A percentile compares a stretch with the other conserved stretches of the same genome.
These are phyloP conservation scores for Notarius quadriscutis DNA, from an alignment of 2,113 vertebrate species.

Conservation along the genomic window DNA sequence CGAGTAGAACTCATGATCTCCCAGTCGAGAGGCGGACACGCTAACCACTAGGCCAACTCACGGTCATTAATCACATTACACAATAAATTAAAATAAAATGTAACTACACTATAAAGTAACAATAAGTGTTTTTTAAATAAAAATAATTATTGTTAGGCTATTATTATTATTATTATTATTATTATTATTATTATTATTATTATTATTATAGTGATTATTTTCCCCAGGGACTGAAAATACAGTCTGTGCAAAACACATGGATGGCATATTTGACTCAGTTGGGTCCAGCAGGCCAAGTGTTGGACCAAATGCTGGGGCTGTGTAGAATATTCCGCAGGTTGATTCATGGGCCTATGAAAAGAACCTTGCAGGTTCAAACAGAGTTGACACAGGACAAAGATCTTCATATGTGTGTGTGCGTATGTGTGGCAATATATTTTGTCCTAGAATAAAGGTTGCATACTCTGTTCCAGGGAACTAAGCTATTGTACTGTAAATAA, in stretches of 20 bases:
- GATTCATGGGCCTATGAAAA: slow-evolving; percentile 30
- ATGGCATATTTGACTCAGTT: slow-evolving; percentile 26
- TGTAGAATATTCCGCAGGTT: slow-evolving; percentile 20
- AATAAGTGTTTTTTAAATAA: neutral
- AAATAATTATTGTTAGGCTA: neutral
- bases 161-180: neutral
- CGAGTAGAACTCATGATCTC: too few species aligned
- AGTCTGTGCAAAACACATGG: slow-evolving; percentile 23
- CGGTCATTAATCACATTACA: neutral
- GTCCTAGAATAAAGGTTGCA: neutral
- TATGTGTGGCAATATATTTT: neutral
- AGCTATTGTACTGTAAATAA: neutral
- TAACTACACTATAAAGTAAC: neutral
- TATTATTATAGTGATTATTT: slow-evolving; percentile 15
- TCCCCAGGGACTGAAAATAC: neutral
- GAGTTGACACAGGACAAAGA: neutral
- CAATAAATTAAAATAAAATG: neutral
- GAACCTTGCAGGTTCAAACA: slow-evolving; percentile 23
- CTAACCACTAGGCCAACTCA: too few species aligned
- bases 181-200: slow-evolving; percentile 1
- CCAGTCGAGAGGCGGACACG: too few species aligned
- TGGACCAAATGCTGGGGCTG: neutral
- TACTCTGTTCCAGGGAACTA: neutral
- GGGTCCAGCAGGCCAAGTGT: neutral
- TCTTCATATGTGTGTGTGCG: neutral